Conservation (phyloP, 2,888 invertebrate genomes). For the Ditula angustiorana region DNA sequence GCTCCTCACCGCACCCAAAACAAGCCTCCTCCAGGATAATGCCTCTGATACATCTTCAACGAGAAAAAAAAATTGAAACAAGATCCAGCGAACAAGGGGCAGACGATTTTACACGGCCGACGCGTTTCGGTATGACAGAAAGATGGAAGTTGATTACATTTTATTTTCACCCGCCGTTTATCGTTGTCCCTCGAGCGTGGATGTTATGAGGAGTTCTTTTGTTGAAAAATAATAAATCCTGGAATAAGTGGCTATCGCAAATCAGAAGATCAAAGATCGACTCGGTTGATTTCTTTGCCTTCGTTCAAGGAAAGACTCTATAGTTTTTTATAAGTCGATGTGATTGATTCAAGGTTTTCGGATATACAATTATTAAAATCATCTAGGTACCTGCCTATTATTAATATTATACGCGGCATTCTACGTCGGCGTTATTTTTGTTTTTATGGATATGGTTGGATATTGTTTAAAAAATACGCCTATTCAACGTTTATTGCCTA, state of each 20-base stretch:
- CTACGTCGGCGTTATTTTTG: slow-evolving; percentile 14
- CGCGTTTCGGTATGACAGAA: slow-evolving; percentile 68
- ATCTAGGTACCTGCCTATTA: too few relatives aligned
- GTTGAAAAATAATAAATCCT: slow-evolving; percentile 18
- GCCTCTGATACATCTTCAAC: slow-evolving; percentile 77
- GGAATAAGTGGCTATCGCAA: slow-evolving; percentile 24
- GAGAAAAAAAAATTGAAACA: slow-evolving; percentile 72
- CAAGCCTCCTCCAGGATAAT: slow-evolving; percentile 77
- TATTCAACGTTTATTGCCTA: slow-evolving; percentile 17
- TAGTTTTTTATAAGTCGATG: slow-evolving; percentile 2
- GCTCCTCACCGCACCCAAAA: slow-evolving; percentile 59
- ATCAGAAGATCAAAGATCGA: neutral
- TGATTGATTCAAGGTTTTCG: slow-evolving; percentile 28
- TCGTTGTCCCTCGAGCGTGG: slow-evolving; percentile 44
- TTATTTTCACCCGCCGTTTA: slow-evolving; percentile 46
- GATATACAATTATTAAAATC: slow-evolving; percentile 31
- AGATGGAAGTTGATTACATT: slow-evolving; percentile 55
- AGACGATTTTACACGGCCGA: slow-evolving; percentile 74
- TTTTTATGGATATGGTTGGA: slow-evolving; percentile 23
- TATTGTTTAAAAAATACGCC: slow-evolving; percentile 22
- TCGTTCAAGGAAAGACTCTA: slow-evolving; percentile 16
- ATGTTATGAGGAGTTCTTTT: slow-evolving; percentile 24
- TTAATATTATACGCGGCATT: slow-evolving; percentile 23
- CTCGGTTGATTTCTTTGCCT: neutral
- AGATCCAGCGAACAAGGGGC: slow-evolving; percentile 68